Evolutionary conservation across 2,888 invertebrate genomes (phyloP), one percentile per base, ranked within the genome.

Genomic region (Actias luna): DNA sequence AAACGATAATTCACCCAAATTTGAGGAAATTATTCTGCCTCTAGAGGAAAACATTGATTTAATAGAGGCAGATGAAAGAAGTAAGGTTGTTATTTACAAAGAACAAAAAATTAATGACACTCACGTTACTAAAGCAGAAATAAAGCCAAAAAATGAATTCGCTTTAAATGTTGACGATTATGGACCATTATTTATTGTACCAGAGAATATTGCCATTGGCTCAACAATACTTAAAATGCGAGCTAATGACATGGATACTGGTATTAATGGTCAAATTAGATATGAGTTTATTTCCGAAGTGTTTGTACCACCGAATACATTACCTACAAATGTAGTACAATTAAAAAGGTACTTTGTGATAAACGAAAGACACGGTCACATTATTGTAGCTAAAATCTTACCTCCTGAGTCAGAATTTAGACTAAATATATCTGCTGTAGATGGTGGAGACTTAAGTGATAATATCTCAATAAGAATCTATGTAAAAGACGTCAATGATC

Each of bases 401-500:
- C 95, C 95, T 0, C 95, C 97, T 0, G 96, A 97, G 81, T 94
- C 95, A 0, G 96, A 96, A 78, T 95, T 97, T 68, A 91, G 94
- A 63, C 83, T 98, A 4, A 96, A 96, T 73, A 92, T 97, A 5
- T 94, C 96, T 0, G 97, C 97, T 0, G 90, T 93, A 18, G 98
- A 98, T 80, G 94, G 94, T 0, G 97, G 96, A 5, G 96, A 95
- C 2, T 84, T 97, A 2, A 94, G 93, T 69, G 97, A 97, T 70
- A 93, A 93, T 61, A 93, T 96, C 1, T 94, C 94, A 7, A 84
- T 97, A 4, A 93, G 95, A 70, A 93, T 98, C n/a, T 94, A 94
- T 59, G 94, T 97, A 0, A 94, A 94, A 74, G 97, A 97, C 76
- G 94, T 97, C 0, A 98, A 98, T 81, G 96, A 98, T 73, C 97